Base-by-base conservation (phyloP, 2,888 invertebrate species). In the Spodoptera picta region DNA sequence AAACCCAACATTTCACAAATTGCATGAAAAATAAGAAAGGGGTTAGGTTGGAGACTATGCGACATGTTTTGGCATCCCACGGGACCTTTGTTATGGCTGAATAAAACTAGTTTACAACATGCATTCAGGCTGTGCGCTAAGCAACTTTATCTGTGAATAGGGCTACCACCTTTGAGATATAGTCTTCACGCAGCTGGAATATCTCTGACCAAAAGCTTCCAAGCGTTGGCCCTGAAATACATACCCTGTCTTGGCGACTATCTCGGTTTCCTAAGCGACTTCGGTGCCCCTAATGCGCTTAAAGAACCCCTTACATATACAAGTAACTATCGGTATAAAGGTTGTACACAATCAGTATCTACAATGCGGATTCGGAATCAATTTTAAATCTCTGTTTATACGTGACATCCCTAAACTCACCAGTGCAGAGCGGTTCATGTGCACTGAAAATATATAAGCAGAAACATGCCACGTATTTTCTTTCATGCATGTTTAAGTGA, bases 41-140 rank as follows among this genome's bases (percentile, higher is more conserved):
- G 57, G 45, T 81, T 83, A 82, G 84, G 79, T 80, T 51, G 66
- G 68, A 69, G 77, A 76, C 74, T 82, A 80, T 77, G 69, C 80
- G 81, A 82, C 83, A 80, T 82, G 81, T 78, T 76, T 77, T 71
- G 75, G 75, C 63, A 77, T 78, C 86, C 81, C 83, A 56, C 73
- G 80, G 72, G 87, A 84, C 77, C 73, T 84, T 87, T 90, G 87
- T 88, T 88, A 89, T 84, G 84, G 84, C 75, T 86, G 81, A 89
- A 87, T 90, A 88, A 90, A 91, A 90, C 84, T 87, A 88, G 85
- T 90, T 90, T 88, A 86, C 87, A 87, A 79, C 82, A 69, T 71
- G 80, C 85, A 83, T 83, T 83, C 70, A 80, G 76, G 81, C 75
- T 83, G 63, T 69, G 72, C 82, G 87, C 87, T 89, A 87, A 85